Conservation (phyloP, 2,113 vertebrate genomes). For the Ginglymostoma cirratum region DNA sequence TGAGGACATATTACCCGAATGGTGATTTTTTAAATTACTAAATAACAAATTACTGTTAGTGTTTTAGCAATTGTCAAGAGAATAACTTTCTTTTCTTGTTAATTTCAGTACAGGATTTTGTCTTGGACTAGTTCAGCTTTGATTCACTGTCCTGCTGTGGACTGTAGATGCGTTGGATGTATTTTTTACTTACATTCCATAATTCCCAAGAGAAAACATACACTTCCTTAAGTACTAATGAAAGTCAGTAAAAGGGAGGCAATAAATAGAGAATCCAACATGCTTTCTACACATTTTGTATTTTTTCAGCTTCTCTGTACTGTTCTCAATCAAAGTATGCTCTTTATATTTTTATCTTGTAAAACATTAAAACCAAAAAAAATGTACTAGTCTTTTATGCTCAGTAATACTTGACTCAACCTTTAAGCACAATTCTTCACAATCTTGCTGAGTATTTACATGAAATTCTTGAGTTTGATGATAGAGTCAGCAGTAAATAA, state of each 20-base stretch:
- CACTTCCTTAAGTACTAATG: constrained; percentile 49
- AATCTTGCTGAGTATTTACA: background rate
- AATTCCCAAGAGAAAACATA: constrained; percentile 54
- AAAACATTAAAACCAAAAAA: background rate
- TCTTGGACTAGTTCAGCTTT: background rate
- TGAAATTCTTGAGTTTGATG: background rate
- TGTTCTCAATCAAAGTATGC: background rate
- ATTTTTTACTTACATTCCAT: constrained; percentile 55
- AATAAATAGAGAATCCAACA: background rate
- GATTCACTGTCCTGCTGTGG: constrained; percentile 45
- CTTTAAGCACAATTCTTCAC: background rate
- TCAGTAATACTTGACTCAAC: background rate
- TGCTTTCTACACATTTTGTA: background rate
- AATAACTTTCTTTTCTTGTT: background rate
- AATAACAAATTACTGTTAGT: background rate
- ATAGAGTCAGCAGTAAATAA: background rate
- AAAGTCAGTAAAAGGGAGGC: background rate
- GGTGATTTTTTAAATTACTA: background rate
- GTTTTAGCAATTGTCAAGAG: background rate
- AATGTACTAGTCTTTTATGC: background rate
- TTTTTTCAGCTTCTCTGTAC: background rate
- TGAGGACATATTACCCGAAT: background rate
- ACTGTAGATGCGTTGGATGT: constrained; percentile 41
- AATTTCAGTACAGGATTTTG: background rate
- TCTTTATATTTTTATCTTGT: background rate